Evolutionary conservation across 1,140 invertebrate genomes (phyloP).

Genomic region (Rhopalosiphum padi): DNA sequence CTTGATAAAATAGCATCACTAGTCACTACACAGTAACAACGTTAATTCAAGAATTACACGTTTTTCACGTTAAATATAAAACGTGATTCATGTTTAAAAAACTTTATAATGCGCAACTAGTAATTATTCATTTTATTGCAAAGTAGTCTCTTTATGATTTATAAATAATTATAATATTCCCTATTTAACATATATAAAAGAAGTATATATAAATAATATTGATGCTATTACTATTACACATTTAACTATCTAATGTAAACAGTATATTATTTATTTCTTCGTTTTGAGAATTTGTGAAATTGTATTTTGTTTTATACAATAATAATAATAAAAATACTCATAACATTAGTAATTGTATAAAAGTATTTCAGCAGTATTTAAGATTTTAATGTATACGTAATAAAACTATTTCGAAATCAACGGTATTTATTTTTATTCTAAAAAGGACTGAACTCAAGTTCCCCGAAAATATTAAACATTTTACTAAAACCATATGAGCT

Average conservation of each 20-base stretch:
- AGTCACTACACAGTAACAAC: background rate
- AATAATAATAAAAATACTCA: background rate
- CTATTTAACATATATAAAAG: background rate
- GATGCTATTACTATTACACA: background rate
- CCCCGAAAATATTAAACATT: too few species aligned
- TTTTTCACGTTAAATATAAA: conserved; percentile 38
- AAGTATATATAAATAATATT: background rate
- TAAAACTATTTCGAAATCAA: background rate
- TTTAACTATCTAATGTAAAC: background rate
- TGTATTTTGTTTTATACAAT: too few species aligned
- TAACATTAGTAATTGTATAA: background rate
- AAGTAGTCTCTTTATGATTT: background rate
- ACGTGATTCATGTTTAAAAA: conserved; percentile 12
- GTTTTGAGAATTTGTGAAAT: too few species aligned
- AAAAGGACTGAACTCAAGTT: too few species aligned
- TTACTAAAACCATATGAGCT: too few species aligned
- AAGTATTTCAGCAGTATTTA: background rate
- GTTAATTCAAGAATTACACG: background rate
- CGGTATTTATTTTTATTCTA: too few species aligned
- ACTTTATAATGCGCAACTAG: background rate
- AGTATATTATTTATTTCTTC: background rate
- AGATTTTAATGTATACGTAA: background rate
- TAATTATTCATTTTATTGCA: conserved; percentile 4
- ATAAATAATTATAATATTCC: background rate
- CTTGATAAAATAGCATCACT: background rate